phyloP scores from a whole-genome alignment of 2,888 invertebrate species.

The Agonopterix heracliana region DNA sequence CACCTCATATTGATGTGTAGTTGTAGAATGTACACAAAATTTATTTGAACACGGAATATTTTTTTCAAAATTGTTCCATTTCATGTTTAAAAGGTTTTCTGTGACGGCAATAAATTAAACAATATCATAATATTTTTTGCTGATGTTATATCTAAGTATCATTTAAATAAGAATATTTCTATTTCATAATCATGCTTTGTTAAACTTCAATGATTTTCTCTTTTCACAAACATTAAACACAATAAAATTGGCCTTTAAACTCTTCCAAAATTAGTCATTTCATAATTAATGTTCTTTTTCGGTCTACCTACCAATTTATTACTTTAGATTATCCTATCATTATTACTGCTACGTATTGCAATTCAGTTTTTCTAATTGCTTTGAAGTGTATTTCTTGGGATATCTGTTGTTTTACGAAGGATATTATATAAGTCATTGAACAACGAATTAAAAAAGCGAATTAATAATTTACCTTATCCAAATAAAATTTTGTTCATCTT shows the following conservation, averaged over 20 bases:
- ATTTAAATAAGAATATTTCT: background rate
- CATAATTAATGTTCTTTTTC: conserved; percentile 15
- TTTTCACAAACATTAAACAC: conserved; percentile 73
- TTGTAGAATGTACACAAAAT: conserved; percentile 14
- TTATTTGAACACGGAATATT: background rate
- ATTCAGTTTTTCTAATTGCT: conserved; percentile 8
- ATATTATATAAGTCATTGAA: no score
- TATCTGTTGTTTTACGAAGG: no score
- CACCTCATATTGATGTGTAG: conserved; percentile 30
- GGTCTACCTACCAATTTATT: conserved; percentile 37
- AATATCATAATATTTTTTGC: background rate
- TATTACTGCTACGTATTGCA: conserved; percentile 12
- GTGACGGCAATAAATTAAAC: background rate
- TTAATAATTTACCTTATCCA: no score
- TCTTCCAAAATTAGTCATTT: background rate
- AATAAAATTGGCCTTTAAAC: conserved; percentile 14
- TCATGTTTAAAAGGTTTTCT: background rate
- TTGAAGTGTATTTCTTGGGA: background rate
- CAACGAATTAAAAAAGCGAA: no score
- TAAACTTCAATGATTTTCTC: conserved; percentile 53
- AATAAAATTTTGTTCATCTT: no score
- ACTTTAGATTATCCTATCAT: conserved; percentile 13
- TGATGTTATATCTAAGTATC: background rate
- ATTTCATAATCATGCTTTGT: conserved; percentile 25
- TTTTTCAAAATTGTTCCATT: background rate